Evolutionary conservation across 2,113 vertebrate genomes (phyloP).

Genomic region (Progne subis): DNA sequence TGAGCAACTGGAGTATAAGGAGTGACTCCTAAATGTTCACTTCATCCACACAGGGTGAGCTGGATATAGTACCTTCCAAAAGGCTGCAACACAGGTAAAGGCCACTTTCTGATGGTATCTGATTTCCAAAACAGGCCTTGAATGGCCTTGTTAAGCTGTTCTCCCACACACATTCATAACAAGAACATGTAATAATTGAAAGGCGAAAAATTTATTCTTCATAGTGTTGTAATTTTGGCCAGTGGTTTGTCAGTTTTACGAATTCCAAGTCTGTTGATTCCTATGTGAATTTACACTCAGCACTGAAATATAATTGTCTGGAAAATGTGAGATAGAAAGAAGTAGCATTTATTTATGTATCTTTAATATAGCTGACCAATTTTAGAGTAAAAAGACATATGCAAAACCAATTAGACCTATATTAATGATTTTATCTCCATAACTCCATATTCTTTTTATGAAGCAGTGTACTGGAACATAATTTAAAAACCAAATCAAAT

Average conservation of each 20-base stretch:
- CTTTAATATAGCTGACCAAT: background rate
- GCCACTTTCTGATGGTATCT: background rate
- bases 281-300: background rate
- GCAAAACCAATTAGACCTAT: background rate
- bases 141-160: background rate
- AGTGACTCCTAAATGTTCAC: background rate
- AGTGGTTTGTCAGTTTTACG: background rate
- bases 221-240: background rate
- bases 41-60: background rate
- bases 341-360: background rate
- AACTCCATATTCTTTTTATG: background rate
- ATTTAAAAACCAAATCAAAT: background rate
- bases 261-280: background rate
- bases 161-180: background rate
- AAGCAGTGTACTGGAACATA: background rate
- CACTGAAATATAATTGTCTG: background rate
- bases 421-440: background rate
- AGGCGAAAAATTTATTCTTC: background rate
- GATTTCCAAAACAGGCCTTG: background rate
- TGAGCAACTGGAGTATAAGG: background rate
- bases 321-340: background rate
- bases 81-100: background rate
- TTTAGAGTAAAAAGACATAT: background rate
- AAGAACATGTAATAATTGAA: background rate
- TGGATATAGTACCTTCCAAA: background rate